These are phyloP conservation scores for Galeruca laticollis DNA, from an alignment of 2,888 invertebrate genomes.

Conservation along the genomic window DNA sequence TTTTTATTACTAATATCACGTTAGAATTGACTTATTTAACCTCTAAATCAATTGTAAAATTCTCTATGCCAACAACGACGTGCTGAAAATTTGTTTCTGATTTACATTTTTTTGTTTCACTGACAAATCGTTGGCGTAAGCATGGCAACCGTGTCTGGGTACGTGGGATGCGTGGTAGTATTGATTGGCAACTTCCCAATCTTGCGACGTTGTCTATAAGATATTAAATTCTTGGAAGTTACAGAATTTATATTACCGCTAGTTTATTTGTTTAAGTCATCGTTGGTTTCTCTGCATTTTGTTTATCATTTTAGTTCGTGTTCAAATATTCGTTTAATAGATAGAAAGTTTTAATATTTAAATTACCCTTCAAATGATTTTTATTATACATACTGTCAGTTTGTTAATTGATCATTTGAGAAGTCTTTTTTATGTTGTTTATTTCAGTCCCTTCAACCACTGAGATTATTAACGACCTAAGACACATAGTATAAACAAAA, in stretches of 20 bases:
- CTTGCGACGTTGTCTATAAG: constrained; percentile 17
- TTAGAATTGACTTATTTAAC: neutral
- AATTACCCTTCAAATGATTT: no score
- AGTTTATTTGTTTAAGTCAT: neutral
- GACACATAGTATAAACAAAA: no score
- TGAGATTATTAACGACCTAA: no score
- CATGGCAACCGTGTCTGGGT: constrained; percentile 41
- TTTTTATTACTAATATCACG: neutral
- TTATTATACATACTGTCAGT: no score
- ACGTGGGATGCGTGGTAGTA: constrained; percentile 44
- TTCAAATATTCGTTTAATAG: no score
- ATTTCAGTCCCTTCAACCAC: no score
- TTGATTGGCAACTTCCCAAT: constrained; percentile 36
- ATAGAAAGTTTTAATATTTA: no score
- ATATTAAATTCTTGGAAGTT: neutral
- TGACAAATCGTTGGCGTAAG: constrained; percentile 9
- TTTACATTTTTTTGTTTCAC: constrained; percentile 5
- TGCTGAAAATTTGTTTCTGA: neutral
- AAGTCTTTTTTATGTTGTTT: no score
- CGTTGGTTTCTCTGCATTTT: no score
- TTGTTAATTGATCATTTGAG: no score
- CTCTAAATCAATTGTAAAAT: neutral
- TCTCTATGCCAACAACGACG: neutral
- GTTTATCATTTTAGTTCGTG: no score
- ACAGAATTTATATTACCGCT: neutral